These are phyloP conservation scores for Vesta saturnalis DNA, from an alignment of 2,888 invertebrate genomes.

Conservation along the genomic window DNA sequence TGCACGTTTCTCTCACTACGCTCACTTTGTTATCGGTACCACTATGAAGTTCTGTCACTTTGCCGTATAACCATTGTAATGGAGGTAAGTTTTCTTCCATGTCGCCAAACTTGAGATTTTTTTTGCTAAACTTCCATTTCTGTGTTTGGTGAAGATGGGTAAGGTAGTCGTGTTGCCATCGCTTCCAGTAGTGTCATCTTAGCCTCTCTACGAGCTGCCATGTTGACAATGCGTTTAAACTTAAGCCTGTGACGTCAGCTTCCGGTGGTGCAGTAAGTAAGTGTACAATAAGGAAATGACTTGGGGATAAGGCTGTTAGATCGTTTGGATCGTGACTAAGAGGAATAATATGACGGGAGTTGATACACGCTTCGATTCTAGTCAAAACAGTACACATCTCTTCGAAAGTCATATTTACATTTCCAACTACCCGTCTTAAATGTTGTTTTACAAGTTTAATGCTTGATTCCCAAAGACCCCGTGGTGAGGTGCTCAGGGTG, in stretches of 20 bases:
- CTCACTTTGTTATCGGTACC: neutral
- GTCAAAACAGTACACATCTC: conserved; percentile 44
- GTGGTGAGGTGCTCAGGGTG: conserved; percentile 45
- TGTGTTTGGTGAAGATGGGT: neutral
- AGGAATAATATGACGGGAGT: conserved; percentile 41
- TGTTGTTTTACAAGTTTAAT: conserved; percentile 48
- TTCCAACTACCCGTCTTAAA: conserved; percentile 42
- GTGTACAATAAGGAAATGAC: conserved; percentile 22
- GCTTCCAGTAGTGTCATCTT: neutral
- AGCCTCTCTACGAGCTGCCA: neutral
- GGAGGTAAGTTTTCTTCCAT: neutral
- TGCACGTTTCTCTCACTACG: neutral
- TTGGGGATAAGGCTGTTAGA: conserved; percentile 19
- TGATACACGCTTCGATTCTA: conserved; percentile 44
- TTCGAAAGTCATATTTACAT: conserved; percentile 39
- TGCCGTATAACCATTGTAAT: neutral
- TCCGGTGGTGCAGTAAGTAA: conserved; percentile 11
- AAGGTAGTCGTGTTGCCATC: conserved; percentile 4
- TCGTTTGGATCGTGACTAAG: conserved; percentile 27
- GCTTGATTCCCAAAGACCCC: conserved; percentile 50
- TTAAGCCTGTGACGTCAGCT: conserved; percentile 1
- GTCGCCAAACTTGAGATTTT: neutral
- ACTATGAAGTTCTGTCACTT: neutral
- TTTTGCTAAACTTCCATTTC: neutral
- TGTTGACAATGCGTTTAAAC: neutral